A percentile compares a stretch with the other conserved stretches of the same genome.
These are phyloP conservation scores for Ceriagrion tenellum DNA, from an alignment of 2,888 invertebrate species.

Conservation along the genomic window DNA sequence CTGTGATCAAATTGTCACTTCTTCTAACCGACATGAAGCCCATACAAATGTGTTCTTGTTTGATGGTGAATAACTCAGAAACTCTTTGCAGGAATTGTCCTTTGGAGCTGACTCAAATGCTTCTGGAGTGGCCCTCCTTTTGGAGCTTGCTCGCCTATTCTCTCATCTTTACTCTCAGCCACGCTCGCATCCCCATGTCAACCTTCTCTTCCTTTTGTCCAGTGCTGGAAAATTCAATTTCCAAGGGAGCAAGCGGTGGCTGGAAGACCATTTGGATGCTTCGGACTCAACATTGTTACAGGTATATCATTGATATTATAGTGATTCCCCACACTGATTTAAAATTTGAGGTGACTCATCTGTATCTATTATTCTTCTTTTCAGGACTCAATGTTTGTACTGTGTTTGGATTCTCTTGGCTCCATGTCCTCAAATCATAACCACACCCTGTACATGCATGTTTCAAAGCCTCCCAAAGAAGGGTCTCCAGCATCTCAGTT, in stretches of 20 bases:
- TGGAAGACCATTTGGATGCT: conserved; percentile 94
- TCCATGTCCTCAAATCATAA: conserved; percentile 81
- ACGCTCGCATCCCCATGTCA: conserved; percentile 86
- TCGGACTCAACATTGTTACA: conserved; percentile 85
- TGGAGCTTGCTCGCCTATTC: conserved; percentile 93
- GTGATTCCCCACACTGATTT: conserved; percentile 33
- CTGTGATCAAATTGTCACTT: background rate
- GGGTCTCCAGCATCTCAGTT: conserved; percentile 85
- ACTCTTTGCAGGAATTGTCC: conserved; percentile 85
- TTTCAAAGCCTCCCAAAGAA: conserved; percentile 96
- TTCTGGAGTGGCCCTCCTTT: conserved; percentile 91
- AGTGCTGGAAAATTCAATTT: conserved; percentile 97
- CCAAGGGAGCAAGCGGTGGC: conserved; percentile 96
- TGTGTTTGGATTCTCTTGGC: conserved; percentile 88
- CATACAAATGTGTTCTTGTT: too few species aligned
- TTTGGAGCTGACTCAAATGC: conserved; percentile 96
- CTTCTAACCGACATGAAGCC: too few species aligned
- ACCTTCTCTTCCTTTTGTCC: conserved; percentile 92
- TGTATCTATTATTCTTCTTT: conserved; percentile 75
- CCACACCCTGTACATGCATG: conserved; percentile 90
- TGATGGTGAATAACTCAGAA: conserved; percentile 68
- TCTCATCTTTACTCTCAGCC: conserved; percentile 90
- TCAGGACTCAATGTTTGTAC: conserved; percentile 92
- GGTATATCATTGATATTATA: conserved; percentile 79
- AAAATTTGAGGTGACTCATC: conserved; percentile 39